Conservation (phyloP, 1,140 invertebrate genomes). For the Vanessa atalanta region DNA sequence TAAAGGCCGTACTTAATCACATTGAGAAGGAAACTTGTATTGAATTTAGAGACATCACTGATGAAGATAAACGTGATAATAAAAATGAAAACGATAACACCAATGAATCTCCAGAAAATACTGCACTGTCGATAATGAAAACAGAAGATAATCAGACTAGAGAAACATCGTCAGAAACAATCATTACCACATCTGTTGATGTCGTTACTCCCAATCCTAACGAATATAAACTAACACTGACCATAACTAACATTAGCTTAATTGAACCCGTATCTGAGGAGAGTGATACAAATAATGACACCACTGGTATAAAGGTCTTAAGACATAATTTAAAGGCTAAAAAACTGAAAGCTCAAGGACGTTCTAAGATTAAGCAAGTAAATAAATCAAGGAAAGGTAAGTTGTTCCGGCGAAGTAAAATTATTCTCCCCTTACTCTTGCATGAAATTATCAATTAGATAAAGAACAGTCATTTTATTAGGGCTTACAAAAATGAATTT, state of each 20-base stretch:
- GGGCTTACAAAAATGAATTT: too few relatives aligned
- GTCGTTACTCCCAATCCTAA: not conserved
- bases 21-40: conserved; percentile 73
- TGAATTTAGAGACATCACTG: conserved; percentile 52
- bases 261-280: too few relatives aligned
- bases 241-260: not conserved
- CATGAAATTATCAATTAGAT: too few relatives aligned
- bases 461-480: too few relatives aligned
- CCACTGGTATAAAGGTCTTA: too few relatives aligned
- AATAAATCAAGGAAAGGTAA: not conserved
- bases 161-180: not conserved
- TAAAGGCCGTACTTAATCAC: conserved; percentile 64
- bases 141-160: too few relatives aligned
- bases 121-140: too few relatives aligned
- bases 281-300: too few relatives aligned
- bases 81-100: conserved; percentile 1
- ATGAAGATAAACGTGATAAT: conserved; percentile 35
- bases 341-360: not conserved
- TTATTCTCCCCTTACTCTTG: too few relatives aligned
- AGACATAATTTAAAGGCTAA: not conserved
- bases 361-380: not conserved
- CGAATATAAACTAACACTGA: not conserved
- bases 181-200: not conserved
- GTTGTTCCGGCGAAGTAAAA: too few relatives aligned
- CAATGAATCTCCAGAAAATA: not conserved